Evolutionary conservation across 2,113 vertebrate species (phyloP).

Genomic region (Zeus faber): DNA sequence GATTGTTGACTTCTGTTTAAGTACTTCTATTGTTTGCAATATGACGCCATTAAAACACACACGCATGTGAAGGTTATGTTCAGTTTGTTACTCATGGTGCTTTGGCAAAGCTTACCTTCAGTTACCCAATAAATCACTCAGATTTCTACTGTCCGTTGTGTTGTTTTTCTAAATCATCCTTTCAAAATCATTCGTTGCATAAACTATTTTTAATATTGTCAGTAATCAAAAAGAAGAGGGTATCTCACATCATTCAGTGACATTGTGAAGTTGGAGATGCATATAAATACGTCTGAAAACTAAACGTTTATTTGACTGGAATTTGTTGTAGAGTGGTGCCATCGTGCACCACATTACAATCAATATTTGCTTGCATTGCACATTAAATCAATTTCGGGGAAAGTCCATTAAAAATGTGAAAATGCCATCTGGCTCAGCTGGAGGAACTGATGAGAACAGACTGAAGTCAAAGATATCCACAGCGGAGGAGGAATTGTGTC

Average conservation of each 20-base stretch:
- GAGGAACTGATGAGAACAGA: neutral
- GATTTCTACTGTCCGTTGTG: constrained; percentile 35
- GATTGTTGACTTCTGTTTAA: constrained; percentile 34
- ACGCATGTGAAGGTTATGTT: constrained; percentile 22
- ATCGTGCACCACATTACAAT: too few relatives aligned
- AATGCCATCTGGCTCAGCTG: neutral
- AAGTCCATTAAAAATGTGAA: too few relatives aligned
- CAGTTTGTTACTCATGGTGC: constrained; percentile 55
- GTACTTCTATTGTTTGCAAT: constrained; percentile 38
- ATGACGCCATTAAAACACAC: constrained; percentile 33
- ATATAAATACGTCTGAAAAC: too few relatives aligned
- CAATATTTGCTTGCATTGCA: too few relatives aligned
- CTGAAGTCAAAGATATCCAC: neutral
- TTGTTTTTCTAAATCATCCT: constrained; percentile 3
- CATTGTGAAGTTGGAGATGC: too few relatives aligned
- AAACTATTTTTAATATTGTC: too few relatives aligned
- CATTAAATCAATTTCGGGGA: too few relatives aligned
- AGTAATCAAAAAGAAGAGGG: too few relatives aligned
- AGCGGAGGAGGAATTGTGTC: neutral
- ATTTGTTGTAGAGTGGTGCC: too few relatives aligned
- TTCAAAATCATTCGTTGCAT: too few relatives aligned
- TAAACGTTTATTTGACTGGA: too few relatives aligned
- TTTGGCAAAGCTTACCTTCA: constrained; percentile 58
- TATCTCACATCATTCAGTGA: too few relatives aligned
- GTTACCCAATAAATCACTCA: constrained; percentile 62